A percentile compares a stretch with the other conserved stretches of the same genome.
phyloP scores from a whole-genome alignment of 2,113 vertebrate species.

The Rhombomys opimus region DNA sequence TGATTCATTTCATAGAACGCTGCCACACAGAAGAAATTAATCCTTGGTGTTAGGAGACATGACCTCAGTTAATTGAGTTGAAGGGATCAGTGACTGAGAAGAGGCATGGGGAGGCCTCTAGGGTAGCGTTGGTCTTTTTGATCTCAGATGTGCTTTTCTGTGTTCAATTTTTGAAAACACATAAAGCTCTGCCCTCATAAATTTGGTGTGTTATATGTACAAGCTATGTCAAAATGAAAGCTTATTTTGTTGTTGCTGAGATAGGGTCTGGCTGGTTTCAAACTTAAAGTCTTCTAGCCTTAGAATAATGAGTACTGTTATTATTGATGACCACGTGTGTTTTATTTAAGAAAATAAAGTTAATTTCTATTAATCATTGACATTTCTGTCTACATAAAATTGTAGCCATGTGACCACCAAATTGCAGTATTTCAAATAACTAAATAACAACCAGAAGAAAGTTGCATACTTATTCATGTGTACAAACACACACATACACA shows the following conservation, averaged over 20 bases:
- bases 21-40: neutral
- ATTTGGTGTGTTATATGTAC: neutral
- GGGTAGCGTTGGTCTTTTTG: neutral
- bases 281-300: neutral
- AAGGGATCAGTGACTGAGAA: neutral
- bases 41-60: neutral
- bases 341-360: neutral
- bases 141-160: neutral
- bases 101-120: accelerated
- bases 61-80: neutral
- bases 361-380: neutral
- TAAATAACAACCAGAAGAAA: neutral
- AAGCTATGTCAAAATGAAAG: neutral
- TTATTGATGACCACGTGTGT: neutral
- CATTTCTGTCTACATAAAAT: neutral
- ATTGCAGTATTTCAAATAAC: constrained; percentile 3
- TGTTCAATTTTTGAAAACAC: neutral
- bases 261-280: neutral
- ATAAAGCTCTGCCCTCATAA: neutral
- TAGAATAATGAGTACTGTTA: neutral
- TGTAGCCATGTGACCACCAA: neutral
- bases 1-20: neutral
- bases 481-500: neutral
- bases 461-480: neutral
- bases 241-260: neutral